phyloP scores from a whole-genome alignment of 2,113 vertebrate species.

The Nibea coibor region DNA sequence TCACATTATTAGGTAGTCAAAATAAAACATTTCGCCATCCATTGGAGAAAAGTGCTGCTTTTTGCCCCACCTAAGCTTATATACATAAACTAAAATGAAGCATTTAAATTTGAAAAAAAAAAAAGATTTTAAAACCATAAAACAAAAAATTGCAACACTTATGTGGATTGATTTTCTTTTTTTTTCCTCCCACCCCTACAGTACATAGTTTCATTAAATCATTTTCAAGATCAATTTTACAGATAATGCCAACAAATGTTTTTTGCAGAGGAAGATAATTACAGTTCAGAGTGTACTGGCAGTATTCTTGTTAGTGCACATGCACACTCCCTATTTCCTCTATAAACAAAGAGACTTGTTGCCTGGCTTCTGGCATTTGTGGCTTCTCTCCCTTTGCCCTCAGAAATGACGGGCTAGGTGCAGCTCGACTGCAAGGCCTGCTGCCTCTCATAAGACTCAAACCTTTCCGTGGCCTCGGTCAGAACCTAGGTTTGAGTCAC shows the following conservation, averaged over 20 bases:
- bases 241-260: constrained; percentile 68
- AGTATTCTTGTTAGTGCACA: constrained; percentile 67
- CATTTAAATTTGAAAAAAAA: no score
- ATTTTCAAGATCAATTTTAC: constrained; percentile 66
- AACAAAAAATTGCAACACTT: no score
- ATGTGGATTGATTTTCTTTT: no score
- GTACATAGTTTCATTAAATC: constrained; percentile 57
- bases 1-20: no score
- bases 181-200: not conserved
- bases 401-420: constrained; percentile 57
- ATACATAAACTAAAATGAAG: no score
- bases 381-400: constrained; percentile 68
- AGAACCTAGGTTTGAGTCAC: not conserved
- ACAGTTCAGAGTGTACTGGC: constrained; percentile 75
- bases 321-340: constrained; percentile 74
- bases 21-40: no score
- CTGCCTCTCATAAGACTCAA: constrained; percentile 19
- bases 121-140: no score
- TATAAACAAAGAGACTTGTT: constrained; percentile 79
- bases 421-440: constrained; percentile 14
- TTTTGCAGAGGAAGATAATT: constrained; percentile 70
- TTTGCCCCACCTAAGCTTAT: no score
- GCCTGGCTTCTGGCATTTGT: constrained; percentile 71
- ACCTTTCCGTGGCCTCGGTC: not conserved
- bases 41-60: no score